A percentile compares a stretch with the other conserved stretches of the same genome.
Conservation (phyloP, 2,113 vertebrate genomes). For the Cyphomyrus discorhynchus region DNA sequence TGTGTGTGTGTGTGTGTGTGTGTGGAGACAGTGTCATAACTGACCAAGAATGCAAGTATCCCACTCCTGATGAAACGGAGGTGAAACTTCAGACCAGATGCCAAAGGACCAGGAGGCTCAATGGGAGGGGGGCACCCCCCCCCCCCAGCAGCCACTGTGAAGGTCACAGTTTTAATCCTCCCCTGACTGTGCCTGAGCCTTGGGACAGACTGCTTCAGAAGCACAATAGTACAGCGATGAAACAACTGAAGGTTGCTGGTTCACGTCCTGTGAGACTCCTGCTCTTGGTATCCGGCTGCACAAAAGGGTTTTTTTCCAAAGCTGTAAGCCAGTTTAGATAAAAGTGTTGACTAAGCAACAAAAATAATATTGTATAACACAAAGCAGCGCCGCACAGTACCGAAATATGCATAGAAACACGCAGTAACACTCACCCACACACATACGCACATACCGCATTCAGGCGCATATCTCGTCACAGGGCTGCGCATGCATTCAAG, state of each 20-base stretch:
- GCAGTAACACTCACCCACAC: neutral
- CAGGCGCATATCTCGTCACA: neutral
- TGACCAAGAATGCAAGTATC: neutral
- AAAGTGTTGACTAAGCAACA: slow-evolving; percentile 11
- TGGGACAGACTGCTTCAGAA: neutral
- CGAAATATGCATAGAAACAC: slow-evolving; percentile 5
- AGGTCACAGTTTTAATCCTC: slow-evolving; percentile 7
- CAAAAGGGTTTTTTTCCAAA: neutral
- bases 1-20: neutral
- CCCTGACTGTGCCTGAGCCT: neutral
- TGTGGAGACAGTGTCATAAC: neutral
- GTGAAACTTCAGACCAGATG: neutral
- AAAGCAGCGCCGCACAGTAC: neutral
- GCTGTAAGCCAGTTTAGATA: neutral
- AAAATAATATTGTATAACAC: slow-evolving; percentile 1
- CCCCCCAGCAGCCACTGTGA: neutral
- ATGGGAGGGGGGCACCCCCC: neutral
- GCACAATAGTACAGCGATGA: neutral
- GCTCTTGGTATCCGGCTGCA: neutral
- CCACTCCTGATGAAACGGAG: neutral
- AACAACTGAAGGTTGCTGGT: slow-evolving; percentile 1
- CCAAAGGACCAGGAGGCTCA: neutral
- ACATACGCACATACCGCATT: neutral
- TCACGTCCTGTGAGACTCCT: neutral
- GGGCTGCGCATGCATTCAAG: neutral